phyloP scores from a whole-genome alignment of 2,113 vertebrate genomes.

The Brachypodius melanocephalos region DNA sequence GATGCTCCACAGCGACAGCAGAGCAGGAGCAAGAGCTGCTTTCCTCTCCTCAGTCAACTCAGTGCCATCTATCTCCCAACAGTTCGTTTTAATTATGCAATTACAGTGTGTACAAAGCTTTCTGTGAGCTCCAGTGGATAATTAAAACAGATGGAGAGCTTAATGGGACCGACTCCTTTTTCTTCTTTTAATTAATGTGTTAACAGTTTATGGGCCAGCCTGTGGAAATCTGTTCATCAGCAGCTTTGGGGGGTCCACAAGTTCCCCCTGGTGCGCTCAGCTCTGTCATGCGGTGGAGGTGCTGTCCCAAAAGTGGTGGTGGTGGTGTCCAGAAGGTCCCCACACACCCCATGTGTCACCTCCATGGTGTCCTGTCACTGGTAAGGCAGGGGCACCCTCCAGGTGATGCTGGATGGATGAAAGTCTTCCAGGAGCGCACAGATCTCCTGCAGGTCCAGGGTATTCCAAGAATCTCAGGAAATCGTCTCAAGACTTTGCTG shows the following conservation, averaged over 20 bases:
- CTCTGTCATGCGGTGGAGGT: rapidly evolving
- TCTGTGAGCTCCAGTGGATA: not conserved
- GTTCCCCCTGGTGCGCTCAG: rapidly evolving
- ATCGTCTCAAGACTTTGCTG: not conserved
- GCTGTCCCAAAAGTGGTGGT: not conserved
- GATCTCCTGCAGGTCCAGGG: not conserved
- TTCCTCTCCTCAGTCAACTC: not conserved
- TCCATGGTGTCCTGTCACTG: rapidly evolving
- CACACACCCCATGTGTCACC: not conserved
- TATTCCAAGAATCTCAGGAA: not conserved
- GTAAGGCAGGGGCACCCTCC: rapidly evolving
- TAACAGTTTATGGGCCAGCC: not conserved
- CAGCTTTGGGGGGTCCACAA: not conserved
- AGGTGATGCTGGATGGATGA: not conserved
- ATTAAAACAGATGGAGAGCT: slow-evolving; percentile 58
- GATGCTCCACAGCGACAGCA: not conserved
- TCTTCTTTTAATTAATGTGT: slow-evolving; percentile 54
- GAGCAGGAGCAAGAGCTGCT: not conserved
- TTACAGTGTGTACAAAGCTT: slow-evolving; percentile 37
- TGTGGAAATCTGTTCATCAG: not conserved
- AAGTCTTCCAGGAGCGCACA: not conserved
- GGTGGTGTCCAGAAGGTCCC: not conserved
- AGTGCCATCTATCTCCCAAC: slow-evolving; percentile 31
- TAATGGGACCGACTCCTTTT: slow-evolving; percentile 30
- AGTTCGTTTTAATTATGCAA: slow-evolving; percentile 47